phyloP scores from a whole-genome alignment of 1,140 invertebrate species.

The Glossosoma conforme region DNA sequence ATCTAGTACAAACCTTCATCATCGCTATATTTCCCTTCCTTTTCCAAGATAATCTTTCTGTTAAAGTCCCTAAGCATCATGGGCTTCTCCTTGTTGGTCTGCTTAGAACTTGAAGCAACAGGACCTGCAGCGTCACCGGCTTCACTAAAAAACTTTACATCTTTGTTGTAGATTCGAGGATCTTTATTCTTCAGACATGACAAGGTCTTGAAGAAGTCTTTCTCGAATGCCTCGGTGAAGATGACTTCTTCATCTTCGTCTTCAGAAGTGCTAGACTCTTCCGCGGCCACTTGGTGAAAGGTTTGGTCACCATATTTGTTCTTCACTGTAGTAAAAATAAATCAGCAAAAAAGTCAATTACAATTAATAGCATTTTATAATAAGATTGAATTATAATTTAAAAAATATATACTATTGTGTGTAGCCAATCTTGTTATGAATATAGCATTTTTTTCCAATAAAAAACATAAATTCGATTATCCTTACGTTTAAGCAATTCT shows the following conservation, averaged over 20 bases:
- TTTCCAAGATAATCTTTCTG: constrained; percentile 67
- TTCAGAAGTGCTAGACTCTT: constrained; percentile 47
- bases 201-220: constrained; percentile 81
- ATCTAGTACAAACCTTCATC: constrained; percentile 38
- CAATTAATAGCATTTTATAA: constrained; percentile 3
- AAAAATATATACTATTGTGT: neutral
- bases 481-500: constrained; percentile 77
- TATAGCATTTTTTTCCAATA: too few species aligned
- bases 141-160: constrained; percentile 68
- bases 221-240: constrained; percentile 64
- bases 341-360: constrained; percentile 7
- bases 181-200: constrained; percentile 82
- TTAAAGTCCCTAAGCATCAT: constrained; percentile 78
- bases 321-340: constrained; percentile 57
- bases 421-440: too few species aligned
- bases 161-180: constrained; percentile 79
- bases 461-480: too few species aligned
- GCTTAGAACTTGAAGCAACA: constrained; percentile 33
- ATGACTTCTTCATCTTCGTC: constrained; percentile 61
- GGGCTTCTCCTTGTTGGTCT: constrained; percentile 49
- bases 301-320: constrained; percentile 63
- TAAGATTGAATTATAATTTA: neutral
- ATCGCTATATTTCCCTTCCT: constrained; percentile 58
- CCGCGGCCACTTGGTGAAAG: constrained; percentile 31
- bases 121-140: constrained; percentile 31